Base-by-base conservation (phyloP, 2,797 vertebrate species). In the Cichlasoma orientale region DNA sequence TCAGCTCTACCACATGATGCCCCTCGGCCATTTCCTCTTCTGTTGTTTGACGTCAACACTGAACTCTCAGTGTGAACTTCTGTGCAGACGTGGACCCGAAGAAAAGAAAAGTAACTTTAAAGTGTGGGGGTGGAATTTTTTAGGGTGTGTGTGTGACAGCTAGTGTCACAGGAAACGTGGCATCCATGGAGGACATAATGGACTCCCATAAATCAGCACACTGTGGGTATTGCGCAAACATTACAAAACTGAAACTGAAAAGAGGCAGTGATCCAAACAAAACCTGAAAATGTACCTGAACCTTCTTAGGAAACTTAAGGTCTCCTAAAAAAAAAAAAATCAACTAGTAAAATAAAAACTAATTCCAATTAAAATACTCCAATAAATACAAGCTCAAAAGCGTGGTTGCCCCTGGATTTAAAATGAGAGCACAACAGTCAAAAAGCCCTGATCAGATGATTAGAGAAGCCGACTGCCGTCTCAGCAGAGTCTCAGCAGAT, bases 11-110 rank as follows among this genome's bases (percentile, higher is more conserved):
- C 56, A 29, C 53, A 73, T 31, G 33, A 41, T 74, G 75, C 41
- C 71, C 56, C 16, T 82, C 36, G 29, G 23, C 36, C 29, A 54
- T 50, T 82, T 78, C 61, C 71, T 70, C 71, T 70, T n/a, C 10
- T 38, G 63, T 21, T 21, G 8, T 21, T 74, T 7, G 8, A 58
- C 1, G n/a, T n/a, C 74, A 72, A n/a, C 16, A 18, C 69, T 63
- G 18, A 50, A 52, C 56, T 68, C 41, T 73, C 12, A 23, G 56
- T 16, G 36, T 36, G 36, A 36, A 36, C 36, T 36, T 36, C 36
- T 36, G 36, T 11, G 4, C 58, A 27, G 5, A 21, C 25, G n/a
- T 12, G 5, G 33, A 63, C 23, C 8, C n/a, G 29, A 70, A 33
- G n/a, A 16, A 36, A 31, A 59, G 55, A 59, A 21, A 57, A 10